phyloP scores from a whole-genome alignment of 2,888 invertebrate species.

The Helicoverpa assulta region DNA sequence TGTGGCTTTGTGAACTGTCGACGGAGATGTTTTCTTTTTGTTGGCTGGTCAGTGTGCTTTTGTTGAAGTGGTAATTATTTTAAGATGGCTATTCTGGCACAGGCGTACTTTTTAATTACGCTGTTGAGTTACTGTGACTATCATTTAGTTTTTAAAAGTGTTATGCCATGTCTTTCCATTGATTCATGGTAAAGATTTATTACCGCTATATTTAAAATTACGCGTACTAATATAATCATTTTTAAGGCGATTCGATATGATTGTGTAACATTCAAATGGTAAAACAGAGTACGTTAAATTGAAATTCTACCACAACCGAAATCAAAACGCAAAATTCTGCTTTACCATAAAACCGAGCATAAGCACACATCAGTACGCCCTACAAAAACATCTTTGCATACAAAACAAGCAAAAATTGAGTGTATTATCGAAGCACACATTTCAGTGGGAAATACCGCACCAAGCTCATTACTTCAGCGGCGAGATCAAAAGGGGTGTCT shows the following conservation, averaged over 20 bases:
- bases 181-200: too few relatives aligned
- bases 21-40: conserved; percentile 3
- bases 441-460: conserved; percentile 23
- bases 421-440: conserved; percentile 51
- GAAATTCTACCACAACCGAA: neutral
- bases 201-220: too few relatives aligned
- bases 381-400: conserved; percentile 16
- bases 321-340: neutral
- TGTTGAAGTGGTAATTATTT: neutral
- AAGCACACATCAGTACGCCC: neutral
- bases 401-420: conserved; percentile 54
- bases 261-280: too few relatives aligned
- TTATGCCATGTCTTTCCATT: too few relatives aligned
- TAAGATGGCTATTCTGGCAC: neutral
- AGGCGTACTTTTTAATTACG: too few relatives aligned
- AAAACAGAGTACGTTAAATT: too few relatives aligned
- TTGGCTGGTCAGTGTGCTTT: neutral
- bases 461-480: conserved; percentile 72
- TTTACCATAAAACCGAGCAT: neutral
- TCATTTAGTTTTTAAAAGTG: too few relatives aligned
- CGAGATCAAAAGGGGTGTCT: conserved; percentile 73
- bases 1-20: conserved; percentile 18
- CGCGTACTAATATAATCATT: too few relatives aligned
- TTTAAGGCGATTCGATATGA: too few relatives aligned
- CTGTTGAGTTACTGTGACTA: too few relatives aligned